Evolutionary conservation across 1,140 invertebrate species (phyloP).

Genomic region (Octopus bimaculoides): DNA sequence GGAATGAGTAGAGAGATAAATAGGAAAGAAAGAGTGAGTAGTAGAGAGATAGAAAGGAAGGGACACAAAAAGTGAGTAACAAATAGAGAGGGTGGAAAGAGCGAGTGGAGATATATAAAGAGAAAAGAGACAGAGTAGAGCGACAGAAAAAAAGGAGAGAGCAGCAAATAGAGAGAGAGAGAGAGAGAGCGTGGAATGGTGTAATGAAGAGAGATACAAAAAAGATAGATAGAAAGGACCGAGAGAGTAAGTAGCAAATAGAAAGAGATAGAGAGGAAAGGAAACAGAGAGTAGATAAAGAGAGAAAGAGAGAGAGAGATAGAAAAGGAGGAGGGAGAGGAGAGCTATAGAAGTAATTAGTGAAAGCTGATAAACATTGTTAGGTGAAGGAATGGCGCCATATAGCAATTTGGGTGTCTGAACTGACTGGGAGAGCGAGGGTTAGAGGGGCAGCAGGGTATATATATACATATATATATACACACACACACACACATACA

Average conservation of each 20-base stretch:
- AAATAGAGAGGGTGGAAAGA: neutral
- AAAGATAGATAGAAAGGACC: neutral
- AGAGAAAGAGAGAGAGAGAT: neutral
- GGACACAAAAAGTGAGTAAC: neutral
- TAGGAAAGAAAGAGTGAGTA: neutral
- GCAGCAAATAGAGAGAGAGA: neutral
- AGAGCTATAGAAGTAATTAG: neutral
- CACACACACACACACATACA: no score
- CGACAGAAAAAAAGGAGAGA: neutral
- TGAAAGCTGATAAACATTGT: neutral
- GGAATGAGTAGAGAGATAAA: neutral
- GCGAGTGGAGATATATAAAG: constrained; percentile 8
- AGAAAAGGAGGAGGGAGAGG: neutral
- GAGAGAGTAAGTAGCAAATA: neutral
- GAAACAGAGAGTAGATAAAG: neutral
- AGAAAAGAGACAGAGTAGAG: neutral
- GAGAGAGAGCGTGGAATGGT: neutral
- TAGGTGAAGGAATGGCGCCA: neutral
- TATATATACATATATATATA: no score
- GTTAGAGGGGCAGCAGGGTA: no score
- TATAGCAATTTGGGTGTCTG: neutral
- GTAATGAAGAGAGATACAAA: neutral
- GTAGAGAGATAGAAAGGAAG: neutral
- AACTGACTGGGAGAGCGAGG: neutral
- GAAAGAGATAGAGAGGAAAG: neutral